Conservation (phyloP, 23 tunicate genomes). For the Ciona savignyi region DNA sequence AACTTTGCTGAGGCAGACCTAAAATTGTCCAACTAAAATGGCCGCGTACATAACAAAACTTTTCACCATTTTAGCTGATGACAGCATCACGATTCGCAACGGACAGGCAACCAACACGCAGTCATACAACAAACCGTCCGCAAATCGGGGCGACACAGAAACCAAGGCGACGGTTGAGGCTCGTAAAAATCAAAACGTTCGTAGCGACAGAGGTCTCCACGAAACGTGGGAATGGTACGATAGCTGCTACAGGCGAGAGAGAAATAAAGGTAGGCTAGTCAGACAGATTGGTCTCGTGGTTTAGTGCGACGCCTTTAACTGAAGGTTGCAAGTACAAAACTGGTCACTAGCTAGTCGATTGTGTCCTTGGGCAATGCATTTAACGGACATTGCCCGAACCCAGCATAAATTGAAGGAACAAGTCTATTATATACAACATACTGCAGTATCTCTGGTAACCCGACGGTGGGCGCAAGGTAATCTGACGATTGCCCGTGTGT, state of each 20-base stretch:
- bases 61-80: conserved; percentile 41
- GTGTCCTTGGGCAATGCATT: too few species aligned
- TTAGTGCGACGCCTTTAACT: background rate
- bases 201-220: conserved; percentile 49
- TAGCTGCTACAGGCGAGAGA: conserved; percentile 61
- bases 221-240: conserved; percentile 98
- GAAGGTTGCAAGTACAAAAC: too few species aligned
- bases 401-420: too few species aligned
- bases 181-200: conserved; percentile 26
- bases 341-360: too few species aligned
- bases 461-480: too few species aligned
- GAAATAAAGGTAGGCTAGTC: conserved; percentile 92
- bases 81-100: conserved; percentile 67
- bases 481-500: too few species aligned
- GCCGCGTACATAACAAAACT: background rate
- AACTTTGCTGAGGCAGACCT: too few species aligned
- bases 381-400: too few species aligned
- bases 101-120: conserved; percentile 50
- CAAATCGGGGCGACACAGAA: conserved; percentile 11
- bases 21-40: too few species aligned
- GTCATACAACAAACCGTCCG: conserved; percentile 20
- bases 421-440: too few species aligned
- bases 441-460: too few species aligned
- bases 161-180: conserved; percentile 6
- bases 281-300: too few species aligned